Base-by-base conservation (phyloP, 2,888 invertebrate genomes). In the Camponotus fellah region DNA sequence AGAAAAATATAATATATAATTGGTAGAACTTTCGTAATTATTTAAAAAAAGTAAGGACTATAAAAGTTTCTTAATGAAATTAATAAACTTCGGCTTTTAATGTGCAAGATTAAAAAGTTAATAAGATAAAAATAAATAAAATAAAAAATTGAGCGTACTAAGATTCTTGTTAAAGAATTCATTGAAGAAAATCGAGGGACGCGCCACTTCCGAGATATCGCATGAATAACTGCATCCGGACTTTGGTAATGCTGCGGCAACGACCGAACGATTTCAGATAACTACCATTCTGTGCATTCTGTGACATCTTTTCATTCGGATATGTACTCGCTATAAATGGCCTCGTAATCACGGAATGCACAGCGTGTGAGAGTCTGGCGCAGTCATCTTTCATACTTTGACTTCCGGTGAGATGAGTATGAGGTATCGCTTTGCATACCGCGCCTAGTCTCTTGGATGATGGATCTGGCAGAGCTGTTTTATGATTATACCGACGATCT, bases 331-430 rank as follows among this genome's bases (percentile, higher is more conserved):
- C 14, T n/a, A 68, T 85, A 90, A 90, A 89, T 83, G 81, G 32
- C 34, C 75, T 64, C 65, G 58, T 69, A 60, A 34, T n/a, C 43
- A 4, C 43, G 66, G 76, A 76, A 81, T 85, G 69, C 64, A 53
- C 37, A 82, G 65, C 58, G 75, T n/a, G 71, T 53, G 65, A 46
- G 71, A 26, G 56, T 64, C 69, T 26, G n/a, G 66, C 72, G 17
- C 53, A 86, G 89, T 82, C 85, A 86, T 90, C 86, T 85, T 87
- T 88, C 89, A 89, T 86, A 72, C 80, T 77, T 86, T 72, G 90
- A 84, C 86, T 90, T 83, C 79, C 72, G 83, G 79, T 84, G 86
- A 87, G 85, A 90, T 83, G 90, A 88, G 76, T 80, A 82, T 81
- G 82, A 71, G 72, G 64, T 66, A 77, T 66, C 68, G 83, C 79